Evolutionary conservation across 1,140 invertebrate species (phyloP), one percentile per base, ranked within the genome.

Genomic region (Aphaenogaster ashmeadi): DNA sequence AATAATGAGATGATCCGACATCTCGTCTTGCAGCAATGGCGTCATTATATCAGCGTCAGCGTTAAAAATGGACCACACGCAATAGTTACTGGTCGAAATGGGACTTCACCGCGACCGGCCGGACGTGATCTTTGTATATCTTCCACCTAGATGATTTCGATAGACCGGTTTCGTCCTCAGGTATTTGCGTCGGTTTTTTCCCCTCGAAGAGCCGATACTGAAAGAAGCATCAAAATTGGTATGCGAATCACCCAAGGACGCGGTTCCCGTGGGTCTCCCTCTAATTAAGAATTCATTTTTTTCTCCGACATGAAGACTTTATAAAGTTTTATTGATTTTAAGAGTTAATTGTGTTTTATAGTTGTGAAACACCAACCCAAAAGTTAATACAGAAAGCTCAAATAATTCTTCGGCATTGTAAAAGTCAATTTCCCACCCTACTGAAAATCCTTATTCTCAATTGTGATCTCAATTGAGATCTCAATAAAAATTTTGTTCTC

Each of bases 121-220:
- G n/a, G n/a, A 18, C 18, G 18, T 8, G 33, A 21, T 83, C 56
- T 69, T 80, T 87, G 69, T 58, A 54, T 69, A 47, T n/a, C 13
- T 54, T 52, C 50, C 27, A 64, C 36, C 44, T 80, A 88, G 38
- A 79, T 67, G 75, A 87, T 81, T 88, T 88, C 77, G 67, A 81
- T 52, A 74, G 88, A 89, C 77, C 44, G 86, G 86, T 89, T 89
- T 83, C 67, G 21, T 87, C 21, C 50, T 47, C 44, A 69, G 86
- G 86, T 88, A 83, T 87, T 83, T 77, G 54, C 58, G 8, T 4
- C 2, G 7, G 3, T 77, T 60, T 27, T 27, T 56, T 41, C 1
- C 4, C 8, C 27, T 38, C 21, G 0, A 18, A 56, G 11, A 56
- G 21, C 11, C 1, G 8, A 60, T 27, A 60, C 41, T 7, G 33